phyloP scores from a whole-genome alignment of 2,113 vertebrate genomes.

The Uropsilus gracilis region DNA sequence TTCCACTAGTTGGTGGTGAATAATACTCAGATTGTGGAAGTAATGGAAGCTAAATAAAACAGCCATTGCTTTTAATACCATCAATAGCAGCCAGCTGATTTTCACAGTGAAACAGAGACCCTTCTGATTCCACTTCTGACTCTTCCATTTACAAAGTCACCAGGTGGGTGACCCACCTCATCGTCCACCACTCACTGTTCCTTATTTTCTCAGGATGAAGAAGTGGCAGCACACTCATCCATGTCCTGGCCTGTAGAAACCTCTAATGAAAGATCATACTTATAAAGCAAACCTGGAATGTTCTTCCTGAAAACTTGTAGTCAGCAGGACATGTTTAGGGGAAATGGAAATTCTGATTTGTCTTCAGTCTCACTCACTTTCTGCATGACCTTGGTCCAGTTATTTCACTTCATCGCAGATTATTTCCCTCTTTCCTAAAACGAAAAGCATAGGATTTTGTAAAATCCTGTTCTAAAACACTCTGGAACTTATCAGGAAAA shows the following conservation, averaged over 20 bases:
- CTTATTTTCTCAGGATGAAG: neutral
- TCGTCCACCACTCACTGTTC: neutral
- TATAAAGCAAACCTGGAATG: neutral
- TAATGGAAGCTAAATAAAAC: neutral
- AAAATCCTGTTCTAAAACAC: neutral
- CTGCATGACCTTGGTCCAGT: neutral
- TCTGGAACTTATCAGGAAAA: neutral
- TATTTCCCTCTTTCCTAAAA: conserved; percentile 47
- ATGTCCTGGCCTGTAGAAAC: neutral
- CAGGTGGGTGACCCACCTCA: neutral
- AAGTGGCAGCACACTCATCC: neutral
- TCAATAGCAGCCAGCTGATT: neutral
- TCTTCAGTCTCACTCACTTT: neutral
- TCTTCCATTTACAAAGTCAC: neutral
- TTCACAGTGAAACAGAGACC: neutral
- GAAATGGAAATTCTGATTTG: neutral
- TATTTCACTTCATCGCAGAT: neutral
- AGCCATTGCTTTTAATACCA: neutral
- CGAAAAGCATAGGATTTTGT: neutral
- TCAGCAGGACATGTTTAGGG: neutral
- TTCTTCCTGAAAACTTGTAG: neutral
- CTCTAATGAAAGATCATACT: neutral
- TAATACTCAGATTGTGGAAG: neutral
- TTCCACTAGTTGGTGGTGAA: neutral
- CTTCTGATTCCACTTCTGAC: neutral